These are phyloP conservation scores for Drosophila macrospina DNA, from an alignment of 2,888 invertebrate species.

Conservation along the genomic window DNA sequence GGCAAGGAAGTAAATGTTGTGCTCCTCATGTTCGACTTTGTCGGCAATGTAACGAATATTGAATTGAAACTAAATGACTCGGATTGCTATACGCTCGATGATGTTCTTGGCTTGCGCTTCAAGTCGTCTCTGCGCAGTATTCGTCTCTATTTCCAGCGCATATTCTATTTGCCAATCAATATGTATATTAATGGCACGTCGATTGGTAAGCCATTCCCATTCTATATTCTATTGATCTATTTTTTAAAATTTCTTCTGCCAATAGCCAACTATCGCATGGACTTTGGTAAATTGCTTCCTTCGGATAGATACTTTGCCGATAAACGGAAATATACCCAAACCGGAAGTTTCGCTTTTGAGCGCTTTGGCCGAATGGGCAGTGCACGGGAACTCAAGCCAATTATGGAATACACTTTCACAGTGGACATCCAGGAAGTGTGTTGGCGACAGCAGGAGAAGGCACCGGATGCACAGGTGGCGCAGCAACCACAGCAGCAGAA, in stretches of 20 bases:
- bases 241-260: too few relatives aligned
- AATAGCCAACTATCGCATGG: constrained; percentile 76
- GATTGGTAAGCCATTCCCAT: constrained; percentile 77
- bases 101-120: constrained; percentile 86
- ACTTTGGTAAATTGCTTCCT: constrained; percentile 71
- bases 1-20: constrained; percentile 46
- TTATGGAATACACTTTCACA: constrained; percentile 75
- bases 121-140: constrained; percentile 85
- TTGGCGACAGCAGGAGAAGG: constrained; percentile 34
- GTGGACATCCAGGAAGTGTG: constrained; percentile 63
- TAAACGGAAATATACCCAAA: constrained; percentile 31
- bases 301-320: constrained; percentile 64
- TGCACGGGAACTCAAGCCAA: constrained; percentile 64
- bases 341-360: constrained; percentile 70
- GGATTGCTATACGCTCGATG: constrained; percentile 83
- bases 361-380: constrained; percentile 55
- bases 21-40: constrained; percentile 75
- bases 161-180: constrained; percentile 85
- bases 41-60: constrained; percentile 81
- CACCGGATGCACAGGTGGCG: not conserved
- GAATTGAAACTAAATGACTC: constrained; percentile 74
- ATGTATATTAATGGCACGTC: constrained; percentile 84
- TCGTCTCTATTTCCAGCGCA: constrained; percentile 85
- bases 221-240: too few relatives aligned
- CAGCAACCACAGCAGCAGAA: not conserved